Evolutionary conservation across 2,888 invertebrate genomes (phyloP).

Genomic region (Acanthosoma haemorrhoidale): DNA sequence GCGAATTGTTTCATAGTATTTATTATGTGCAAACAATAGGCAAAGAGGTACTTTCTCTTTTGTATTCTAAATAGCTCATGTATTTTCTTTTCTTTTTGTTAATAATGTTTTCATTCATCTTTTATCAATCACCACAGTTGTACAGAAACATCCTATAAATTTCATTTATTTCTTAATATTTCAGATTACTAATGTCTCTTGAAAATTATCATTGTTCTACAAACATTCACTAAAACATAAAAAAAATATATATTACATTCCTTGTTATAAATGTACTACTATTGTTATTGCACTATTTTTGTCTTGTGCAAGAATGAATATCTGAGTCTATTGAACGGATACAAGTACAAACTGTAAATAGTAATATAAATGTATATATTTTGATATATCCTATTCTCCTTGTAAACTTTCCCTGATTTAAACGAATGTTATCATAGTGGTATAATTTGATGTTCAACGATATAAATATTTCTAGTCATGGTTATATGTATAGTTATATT

Average conservation of each 20-base stretch:
- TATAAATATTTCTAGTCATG: slow-evolving; percentile 21
- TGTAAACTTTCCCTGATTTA: slow-evolving; percentile 31
- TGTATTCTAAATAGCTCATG: neutral
- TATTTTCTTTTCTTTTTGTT: neutral
- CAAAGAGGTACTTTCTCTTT: slow-evolving; percentile 16
- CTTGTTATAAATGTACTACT: slow-evolving; percentile 12
- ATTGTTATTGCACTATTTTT: slow-evolving; percentile 25
- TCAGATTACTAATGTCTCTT: neutral
- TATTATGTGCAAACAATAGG: neutral
- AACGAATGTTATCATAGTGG: slow-evolving; percentile 6
- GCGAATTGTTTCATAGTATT: neutral
- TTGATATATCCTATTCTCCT: slow-evolving; percentile 35
- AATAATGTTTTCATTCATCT: neutral
- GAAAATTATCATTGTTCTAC: neutral
- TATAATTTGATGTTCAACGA: slow-evolving; percentile 15
- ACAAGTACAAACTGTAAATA: slow-evolving; percentile 34
- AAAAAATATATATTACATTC: slow-evolving; percentile 5
- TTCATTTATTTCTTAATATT: neutral
- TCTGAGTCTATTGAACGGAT: slow-evolving; percentile 11
- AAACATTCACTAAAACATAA: too few relatives aligned
- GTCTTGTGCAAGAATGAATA: slow-evolving; percentile 18
- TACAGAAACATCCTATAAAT: neutral
- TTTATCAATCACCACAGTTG: neutral
- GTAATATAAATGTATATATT: slow-evolving; percentile 35
- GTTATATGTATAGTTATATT: slow-evolving; percentile 4